Base-by-base conservation (phyloP, 2,888 invertebrate genomes). In the Platycheirus albimanus region DNA sequence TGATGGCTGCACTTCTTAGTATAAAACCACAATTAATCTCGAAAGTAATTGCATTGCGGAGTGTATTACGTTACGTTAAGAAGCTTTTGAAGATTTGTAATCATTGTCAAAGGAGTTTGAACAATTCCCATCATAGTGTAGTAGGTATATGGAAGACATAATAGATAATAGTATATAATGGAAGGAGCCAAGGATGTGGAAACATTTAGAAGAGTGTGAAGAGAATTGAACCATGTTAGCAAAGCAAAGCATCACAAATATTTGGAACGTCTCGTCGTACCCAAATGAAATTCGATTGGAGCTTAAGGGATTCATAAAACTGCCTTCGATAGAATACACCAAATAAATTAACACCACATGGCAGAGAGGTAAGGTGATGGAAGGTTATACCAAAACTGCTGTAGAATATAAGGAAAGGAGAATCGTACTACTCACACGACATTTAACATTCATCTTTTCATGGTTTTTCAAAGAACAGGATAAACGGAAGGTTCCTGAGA, bases 31-130 rank as follows among this genome's bases (percentile, higher is more conserved):
- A 61, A 74, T 79, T 74, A 74, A 74, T 61, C 61, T 69, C 33
- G 24, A 43, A 79, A 74, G 74, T 79, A 79, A 79, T 79, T 74
- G 74, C 69, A 56, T 56, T 63, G 49, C 54, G 47, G 51, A 58
- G 52, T 66, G 45, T 72, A 28, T 66, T 58, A 66, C 36, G 43
- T 66, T 58, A 41, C 30, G 30, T 45, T 33, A 19, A 30, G 61
- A 61, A 49, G 52, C 66, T 75, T 45, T 49, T 36, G 49, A 58
- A 30, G 49, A 47, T 58, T 61, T 45, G 45, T 61, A 45, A 45
- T 61, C 19, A 61, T 61, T 33, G 45, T 61, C 45, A 2, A 30
- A 45, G 45, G 61, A 61, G 8, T 45, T n/a, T 28, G 36, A 56
- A 38, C 11, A n/a, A 7, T 56, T 38, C 28, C 28, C 43, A n/a